These are phyloP conservation scores for Linyphia triangularis DNA, from an alignment of 2,888 invertebrate species.

Conservation along the genomic window DNA sequence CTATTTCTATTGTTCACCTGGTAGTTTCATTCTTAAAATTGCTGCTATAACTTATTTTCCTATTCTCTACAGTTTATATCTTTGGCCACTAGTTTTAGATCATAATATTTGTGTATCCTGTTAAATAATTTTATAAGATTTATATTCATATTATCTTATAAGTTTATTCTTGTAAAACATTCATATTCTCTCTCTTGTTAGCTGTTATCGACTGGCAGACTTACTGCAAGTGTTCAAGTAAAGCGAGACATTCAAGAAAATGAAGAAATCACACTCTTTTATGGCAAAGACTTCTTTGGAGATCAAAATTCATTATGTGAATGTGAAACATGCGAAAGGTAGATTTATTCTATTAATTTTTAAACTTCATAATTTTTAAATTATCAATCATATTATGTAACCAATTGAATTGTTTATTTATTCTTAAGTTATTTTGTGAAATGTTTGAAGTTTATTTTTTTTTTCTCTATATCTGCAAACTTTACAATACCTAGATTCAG, in stretches of 20 bases:
- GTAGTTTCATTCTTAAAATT: too few species aligned
- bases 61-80: background rate
- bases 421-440: too few species aligned
- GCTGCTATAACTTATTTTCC: too few species aligned
- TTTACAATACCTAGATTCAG: too few species aligned
- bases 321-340: slow-evolving; percentile 98
- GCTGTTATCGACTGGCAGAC: slow-evolving; percentile 97
- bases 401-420: too few species aligned
- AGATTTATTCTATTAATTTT: slow-evolving; percentile 54
- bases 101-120: background rate
- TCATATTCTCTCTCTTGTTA: slow-evolving; percentile 78
- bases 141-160: slow-evolving; percentile 14
- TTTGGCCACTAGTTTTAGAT: background rate
- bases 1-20: too few species aligned
- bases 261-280: slow-evolving; percentile 98
- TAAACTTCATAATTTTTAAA: too few species aligned
- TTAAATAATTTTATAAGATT: background rate
- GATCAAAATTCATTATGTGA: slow-evolving; percentile 98
- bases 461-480: too few species aligned
- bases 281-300: slow-evolving; percentile 99
- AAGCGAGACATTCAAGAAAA: slow-evolving; percentile 95
- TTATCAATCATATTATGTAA: too few species aligned
- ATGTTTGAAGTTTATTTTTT: too few species aligned
- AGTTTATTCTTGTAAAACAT: too few species aligned
- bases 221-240: slow-evolving; percentile 97